Percentiles rank a stretch among this genome's conserved stretches.
Evolutionary conservation across 2,113 vertebrate genomes (phyloP).

Genomic region (Acrocephalus kingi): DNA sequence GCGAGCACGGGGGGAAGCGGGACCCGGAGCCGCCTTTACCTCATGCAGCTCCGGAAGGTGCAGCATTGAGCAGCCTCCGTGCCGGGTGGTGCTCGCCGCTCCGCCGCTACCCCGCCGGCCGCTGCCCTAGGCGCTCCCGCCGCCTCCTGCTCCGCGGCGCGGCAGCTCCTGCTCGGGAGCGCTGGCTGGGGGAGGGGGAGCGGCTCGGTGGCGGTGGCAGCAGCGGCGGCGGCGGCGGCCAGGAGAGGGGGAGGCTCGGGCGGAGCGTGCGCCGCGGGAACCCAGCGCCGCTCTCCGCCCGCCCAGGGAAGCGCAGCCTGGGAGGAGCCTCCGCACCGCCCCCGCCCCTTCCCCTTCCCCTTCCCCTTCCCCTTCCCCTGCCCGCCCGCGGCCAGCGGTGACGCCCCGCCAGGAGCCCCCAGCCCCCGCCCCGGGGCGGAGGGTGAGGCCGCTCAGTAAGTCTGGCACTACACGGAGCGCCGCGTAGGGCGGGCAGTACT

Average conservation of each 20-base stretch:
- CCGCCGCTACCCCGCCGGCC: not conserved
- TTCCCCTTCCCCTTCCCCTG: not conserved
- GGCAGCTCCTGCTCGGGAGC: constrained; percentile 34
- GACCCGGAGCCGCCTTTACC: constrained; percentile 68
- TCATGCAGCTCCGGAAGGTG: constrained; percentile 76
- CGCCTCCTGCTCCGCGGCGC: constrained; percentile 61
- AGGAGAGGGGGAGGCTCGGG: constrained; percentile 6
- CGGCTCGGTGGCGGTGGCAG: constrained; percentile 42
- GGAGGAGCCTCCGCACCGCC: not conserved
- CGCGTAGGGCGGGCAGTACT: not conserved
- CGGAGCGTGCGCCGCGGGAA: constrained; percentile 60
- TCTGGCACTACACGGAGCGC: not conserved
- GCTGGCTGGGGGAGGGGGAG: constrained; percentile 42
- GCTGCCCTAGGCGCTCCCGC: constrained; percentile 33
- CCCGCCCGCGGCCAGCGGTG: not conserved
- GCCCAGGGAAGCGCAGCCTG: constrained; percentile 64
- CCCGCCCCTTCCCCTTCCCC: not conserved
- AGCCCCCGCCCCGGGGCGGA: not conserved
- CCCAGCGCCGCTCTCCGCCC: constrained; percentile 73
- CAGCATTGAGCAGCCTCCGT: constrained; percentile 61
- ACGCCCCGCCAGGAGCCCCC: not conserved
- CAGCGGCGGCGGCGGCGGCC: not conserved
- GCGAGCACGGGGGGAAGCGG: not conserved
- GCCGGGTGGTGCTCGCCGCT: not conserved
- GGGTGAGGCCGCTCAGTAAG: not conserved